Evolutionary conservation across 1,140 invertebrate species (phyloP).

Genomic region (Drosophila nigrodunni): DNA sequence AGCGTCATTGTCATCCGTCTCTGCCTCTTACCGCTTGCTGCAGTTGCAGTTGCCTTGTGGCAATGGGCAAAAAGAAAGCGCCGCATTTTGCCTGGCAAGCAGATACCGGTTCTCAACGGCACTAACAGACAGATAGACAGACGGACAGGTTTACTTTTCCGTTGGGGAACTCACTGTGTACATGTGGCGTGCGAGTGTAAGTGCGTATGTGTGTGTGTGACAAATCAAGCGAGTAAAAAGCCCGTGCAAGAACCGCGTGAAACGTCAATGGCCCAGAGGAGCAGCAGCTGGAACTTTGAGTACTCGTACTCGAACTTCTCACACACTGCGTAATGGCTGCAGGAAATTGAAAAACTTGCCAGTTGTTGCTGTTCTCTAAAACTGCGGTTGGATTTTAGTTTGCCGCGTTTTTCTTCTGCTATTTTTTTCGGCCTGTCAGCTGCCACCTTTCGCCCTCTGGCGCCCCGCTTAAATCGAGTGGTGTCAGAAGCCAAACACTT

Average conservation of each 20-base stretch:
- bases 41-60: slow-evolving; percentile 10
- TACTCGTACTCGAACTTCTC: background rate
- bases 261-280: slow-evolving; percentile 75
- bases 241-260: slow-evolving; percentile 54
- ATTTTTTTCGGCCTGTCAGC: slow-evolving; percentile 43
- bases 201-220: slow-evolving; percentile 55
- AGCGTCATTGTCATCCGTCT: slow-evolving; percentile 10
- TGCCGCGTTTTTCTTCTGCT: background rate
- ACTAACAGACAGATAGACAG: slow-evolving; percentile 44
- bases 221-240: slow-evolving; percentile 76
- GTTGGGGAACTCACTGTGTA: slow-evolving; percentile 9
- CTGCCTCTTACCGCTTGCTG: background rate
- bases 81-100: slow-evolving; percentile 42
- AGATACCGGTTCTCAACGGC: slow-evolving; percentile 73
- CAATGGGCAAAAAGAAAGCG: slow-evolving; percentile 76
- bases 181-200: slow-evolving; percentile 43
- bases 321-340: slow-evolving; percentile 61
- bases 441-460: slow-evolving; percentile 12
- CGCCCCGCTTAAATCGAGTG: slow-evolving; percentile 2
- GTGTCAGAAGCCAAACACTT: slow-evolving; percentile 70
- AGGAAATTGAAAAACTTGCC: slow-evolving; percentile 77
- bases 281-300: slow-evolving; percentile 20
- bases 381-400: slow-evolving; percentile 19
- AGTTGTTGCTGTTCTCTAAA: slow-evolving; percentile 27
- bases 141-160: slow-evolving; percentile 73